Evolutionary conservation across 2,113 vertebrate species (phyloP).

Genomic region (Boleophthalmus pectinirostris): DNA sequence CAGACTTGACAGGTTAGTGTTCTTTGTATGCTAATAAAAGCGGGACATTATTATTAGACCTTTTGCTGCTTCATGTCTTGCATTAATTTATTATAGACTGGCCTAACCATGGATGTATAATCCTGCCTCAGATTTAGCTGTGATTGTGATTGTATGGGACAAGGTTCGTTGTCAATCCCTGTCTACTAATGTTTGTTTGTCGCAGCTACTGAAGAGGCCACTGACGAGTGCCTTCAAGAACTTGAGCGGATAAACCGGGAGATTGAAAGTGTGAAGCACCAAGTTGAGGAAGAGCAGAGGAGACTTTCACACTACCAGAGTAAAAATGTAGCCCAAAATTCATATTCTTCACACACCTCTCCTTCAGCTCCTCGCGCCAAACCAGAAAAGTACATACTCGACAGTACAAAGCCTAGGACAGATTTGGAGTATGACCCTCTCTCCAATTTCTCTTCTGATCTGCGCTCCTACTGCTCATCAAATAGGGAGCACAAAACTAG

Average conservation of each 20-base stretch:
- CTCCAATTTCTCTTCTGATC: conserved; percentile 77
- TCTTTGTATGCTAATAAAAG: neutral
- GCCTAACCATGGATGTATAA: too few relatives aligned
- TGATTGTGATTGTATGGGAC: neutral
- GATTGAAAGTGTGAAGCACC: conserved; percentile 72
- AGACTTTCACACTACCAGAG: conserved; percentile 66
- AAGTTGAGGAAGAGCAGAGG: conserved; percentile 76
- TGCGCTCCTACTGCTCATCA: conserved; percentile 54
- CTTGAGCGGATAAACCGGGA: conserved; percentile 74
- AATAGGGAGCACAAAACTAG: conserved; percentile 44
- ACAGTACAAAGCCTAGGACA: conserved; percentile 70
- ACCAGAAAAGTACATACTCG: conserved; percentile 70
- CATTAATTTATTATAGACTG: too few relatives aligned
- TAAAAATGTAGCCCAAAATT: conserved; percentile 26
- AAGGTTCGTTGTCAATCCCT: neutral
- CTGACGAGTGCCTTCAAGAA: conserved; percentile 61
- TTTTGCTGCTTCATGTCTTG: too few relatives aligned
- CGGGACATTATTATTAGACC: too few relatives aligned
- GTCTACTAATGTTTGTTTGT: neutral
- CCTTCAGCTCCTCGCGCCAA: neutral
- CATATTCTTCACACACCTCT: conserved; percentile 9
- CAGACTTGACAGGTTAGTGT: conserved; percentile 55
- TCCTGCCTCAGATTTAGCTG: too few relatives aligned
- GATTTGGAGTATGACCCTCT: conserved; percentile 79
- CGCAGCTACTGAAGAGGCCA: conserved; percentile 25